These are phyloP conservation scores for Turnix velox DNA, from an alignment of 2,113 vertebrate species.

Conservation along the genomic window DNA sequence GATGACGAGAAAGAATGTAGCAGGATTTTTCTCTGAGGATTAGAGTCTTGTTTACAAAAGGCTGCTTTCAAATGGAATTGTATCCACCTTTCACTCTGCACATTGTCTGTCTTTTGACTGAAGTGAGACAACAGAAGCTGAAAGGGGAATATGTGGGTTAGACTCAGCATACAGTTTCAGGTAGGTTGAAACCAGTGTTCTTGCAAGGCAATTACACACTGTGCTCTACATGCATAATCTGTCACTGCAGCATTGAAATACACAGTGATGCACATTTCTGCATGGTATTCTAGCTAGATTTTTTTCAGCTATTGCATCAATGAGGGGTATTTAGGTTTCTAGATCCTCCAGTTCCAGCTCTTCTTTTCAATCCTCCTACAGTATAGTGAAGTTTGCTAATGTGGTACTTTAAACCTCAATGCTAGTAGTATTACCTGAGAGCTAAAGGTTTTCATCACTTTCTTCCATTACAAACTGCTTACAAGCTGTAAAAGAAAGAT, in stretches of 20 bases:
- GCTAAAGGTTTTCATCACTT: neutral
- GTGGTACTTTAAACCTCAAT: neutral
- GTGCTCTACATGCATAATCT: neutral
- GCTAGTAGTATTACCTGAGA: neutral
- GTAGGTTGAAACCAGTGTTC: neutral
- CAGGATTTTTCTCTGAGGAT: neutral
- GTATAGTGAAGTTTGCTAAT: neutral
- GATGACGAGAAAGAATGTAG: neutral
- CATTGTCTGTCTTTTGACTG: neutral
- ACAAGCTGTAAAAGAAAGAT: neutral
- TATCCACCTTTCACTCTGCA: neutral
- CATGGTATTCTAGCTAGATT: neutral
- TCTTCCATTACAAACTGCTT: neutral
- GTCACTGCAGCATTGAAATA: neutral
- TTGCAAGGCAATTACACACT: neutral
- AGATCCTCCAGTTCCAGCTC: neutral
- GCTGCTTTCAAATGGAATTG: neutral
- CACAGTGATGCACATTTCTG: neutral
- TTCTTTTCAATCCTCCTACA: neutral
- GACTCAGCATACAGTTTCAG: neutral
- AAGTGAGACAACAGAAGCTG: neutral
- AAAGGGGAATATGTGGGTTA: neutral
- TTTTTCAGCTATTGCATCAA: neutral
- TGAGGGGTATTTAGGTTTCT: neutral
- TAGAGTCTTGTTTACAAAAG: neutral